Conservation (phyloP, 2,888 invertebrate species). For the Dioctria rufipes region DNA sequence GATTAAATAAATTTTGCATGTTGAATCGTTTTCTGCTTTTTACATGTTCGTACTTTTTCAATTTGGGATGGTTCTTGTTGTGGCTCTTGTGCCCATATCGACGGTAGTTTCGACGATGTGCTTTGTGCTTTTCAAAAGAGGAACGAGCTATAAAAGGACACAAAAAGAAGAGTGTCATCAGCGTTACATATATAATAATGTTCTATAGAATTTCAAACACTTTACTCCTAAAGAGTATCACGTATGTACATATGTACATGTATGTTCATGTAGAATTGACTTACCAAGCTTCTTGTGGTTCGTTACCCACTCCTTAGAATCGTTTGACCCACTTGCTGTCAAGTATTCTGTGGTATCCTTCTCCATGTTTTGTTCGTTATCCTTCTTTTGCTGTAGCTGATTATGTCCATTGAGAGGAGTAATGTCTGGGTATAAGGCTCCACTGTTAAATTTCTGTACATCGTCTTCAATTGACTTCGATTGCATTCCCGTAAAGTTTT, state of each 20-base stretch:
- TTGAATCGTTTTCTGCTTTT: slow-evolving; percentile 22
- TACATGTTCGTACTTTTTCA: slow-evolving; percentile 54
- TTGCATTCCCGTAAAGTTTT: slow-evolving; percentile 61
- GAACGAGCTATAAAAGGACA: slow-evolving; percentile 55
- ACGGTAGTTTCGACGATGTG: slow-evolving; percentile 65
- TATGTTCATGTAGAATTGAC: slow-evolving; percentile 47
- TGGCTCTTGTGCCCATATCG: slow-evolving; percentile 68
- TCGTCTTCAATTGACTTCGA: slow-evolving; percentile 50
- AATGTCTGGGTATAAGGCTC: slow-evolving; percentile 57
- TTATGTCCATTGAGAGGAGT: slow-evolving; percentile 34
- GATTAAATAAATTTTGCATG: slow-evolving; percentile 38
- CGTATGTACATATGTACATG: too few relatives aligned
- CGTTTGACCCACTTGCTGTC: slow-evolving; percentile 57
- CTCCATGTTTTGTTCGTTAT: slow-evolving; percentile 41
- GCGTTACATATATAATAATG: neutral
- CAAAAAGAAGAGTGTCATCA: neutral
- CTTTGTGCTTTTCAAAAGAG: slow-evolving; percentile 67
- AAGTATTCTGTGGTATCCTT: slow-evolving; percentile 41
- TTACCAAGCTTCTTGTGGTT: slow-evolving; percentile 60
- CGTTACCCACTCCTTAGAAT: slow-evolving; percentile 59
- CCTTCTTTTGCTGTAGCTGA: slow-evolving; percentile 53
- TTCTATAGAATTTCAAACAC: neutral
- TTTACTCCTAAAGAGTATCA: neutral
- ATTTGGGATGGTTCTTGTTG: slow-evolving; percentile 66
- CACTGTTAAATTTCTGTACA: slow-evolving; percentile 67